Conservation (phyloP, 1,140 invertebrate genomes). For the Cheumatopsyche charites region DNA sequence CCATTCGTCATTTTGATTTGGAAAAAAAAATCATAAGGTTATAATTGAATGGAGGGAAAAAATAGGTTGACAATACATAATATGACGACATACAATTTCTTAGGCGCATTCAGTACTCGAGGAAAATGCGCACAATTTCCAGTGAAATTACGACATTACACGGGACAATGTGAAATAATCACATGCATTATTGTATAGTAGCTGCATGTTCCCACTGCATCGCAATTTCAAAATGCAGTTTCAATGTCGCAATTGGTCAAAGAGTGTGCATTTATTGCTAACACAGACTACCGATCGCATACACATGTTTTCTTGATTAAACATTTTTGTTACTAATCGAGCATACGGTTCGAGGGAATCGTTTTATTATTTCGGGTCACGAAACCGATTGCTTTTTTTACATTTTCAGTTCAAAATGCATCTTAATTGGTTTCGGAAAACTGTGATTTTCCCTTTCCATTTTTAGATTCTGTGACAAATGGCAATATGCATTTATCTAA, state of each 20-base stretch:
- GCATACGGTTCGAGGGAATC: constrained; percentile 26
- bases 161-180: constrained; percentile 25
- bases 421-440: too few relatives aligned
- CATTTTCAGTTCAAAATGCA: too few relatives aligned
- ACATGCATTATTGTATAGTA: constrained; percentile 15
- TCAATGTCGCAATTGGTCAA: constrained; percentile 17
- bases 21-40: too few relatives aligned
- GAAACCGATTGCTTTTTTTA: neutral
- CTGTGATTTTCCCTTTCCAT: too few relatives aligned
- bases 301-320: neutral
- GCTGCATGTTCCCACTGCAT: constrained; percentile 1
- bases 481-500: too few relatives aligned
- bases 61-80: too few relatives aligned
- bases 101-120: neutral
- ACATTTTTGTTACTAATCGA: constrained; percentile 6
- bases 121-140: constrained; percentile 12
- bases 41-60: too few relatives aligned
- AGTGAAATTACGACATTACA: constrained; percentile 15
- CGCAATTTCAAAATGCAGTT: constrained; percentile 7
- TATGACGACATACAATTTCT: too few relatives aligned
- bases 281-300: neutral
- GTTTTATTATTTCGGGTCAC: constrained; percentile 32
- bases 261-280: neutral
- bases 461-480: too few relatives aligned
- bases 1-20: neutral